Conservation (phyloP, 2,888 invertebrate genomes). For the Heliconius ismenius region DNA sequence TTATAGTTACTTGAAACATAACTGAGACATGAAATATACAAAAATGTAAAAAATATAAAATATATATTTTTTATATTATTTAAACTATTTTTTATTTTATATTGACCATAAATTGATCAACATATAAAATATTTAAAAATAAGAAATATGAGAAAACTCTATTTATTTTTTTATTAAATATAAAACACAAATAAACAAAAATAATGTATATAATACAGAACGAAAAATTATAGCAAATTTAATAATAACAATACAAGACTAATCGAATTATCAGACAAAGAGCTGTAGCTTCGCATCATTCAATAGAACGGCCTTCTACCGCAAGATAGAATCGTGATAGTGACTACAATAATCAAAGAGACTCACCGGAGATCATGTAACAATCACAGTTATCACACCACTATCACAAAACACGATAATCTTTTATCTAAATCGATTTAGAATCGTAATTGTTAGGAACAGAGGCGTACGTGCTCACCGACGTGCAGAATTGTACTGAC, state of each 20-base stretch:
- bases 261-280: constrained; percentile 38
- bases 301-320: constrained; percentile 42
- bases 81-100: no score
- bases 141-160: not conserved
- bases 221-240: constrained; percentile 1
- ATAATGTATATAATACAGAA: not conserved
- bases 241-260: constrained; percentile 20
- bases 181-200: not conserved
- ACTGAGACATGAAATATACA: no score
- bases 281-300: constrained; percentile 29
- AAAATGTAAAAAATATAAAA: no score
- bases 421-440: constrained; percentile 30
- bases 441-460: constrained; percentile 27
- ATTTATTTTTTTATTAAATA: not conserved
- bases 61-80: no score
- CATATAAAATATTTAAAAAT: no score
- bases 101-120: no score
- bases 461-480: constrained; percentile 31
- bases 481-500: constrained; percentile 32
- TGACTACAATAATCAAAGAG: not conserved
- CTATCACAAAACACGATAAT: constrained; percentile 33
- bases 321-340: not conserved
- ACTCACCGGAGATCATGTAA: constrained; percentile 33
- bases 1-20: not conserved
- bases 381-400: constrained; percentile 37